These are phyloP conservation scores for Norana najaformis DNA, from an alignment of 2,888 invertebrate genomes.

Conservation along the genomic window DNA sequence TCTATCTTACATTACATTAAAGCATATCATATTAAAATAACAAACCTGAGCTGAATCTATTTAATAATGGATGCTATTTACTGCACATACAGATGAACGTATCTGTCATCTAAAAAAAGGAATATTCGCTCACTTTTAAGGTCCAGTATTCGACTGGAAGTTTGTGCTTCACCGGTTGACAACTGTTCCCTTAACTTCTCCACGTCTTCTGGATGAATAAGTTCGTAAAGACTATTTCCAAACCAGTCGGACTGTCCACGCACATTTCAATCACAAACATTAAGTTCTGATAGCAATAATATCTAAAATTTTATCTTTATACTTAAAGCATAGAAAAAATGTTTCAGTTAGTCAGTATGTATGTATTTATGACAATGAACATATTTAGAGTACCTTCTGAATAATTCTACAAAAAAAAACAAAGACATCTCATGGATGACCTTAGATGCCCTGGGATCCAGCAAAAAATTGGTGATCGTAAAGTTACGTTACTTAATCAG, in stretches of 20 bases:
- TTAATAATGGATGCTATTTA: background rate
- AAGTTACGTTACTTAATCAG: too few species aligned
- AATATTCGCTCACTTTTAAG: conserved; percentile 76
- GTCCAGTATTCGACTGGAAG: conserved; percentile 87
- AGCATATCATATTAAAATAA: background rate
- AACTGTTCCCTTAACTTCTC: conserved; percentile 93
- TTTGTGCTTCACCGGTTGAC: conserved; percentile 93
- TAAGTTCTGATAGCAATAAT: too few species aligned
- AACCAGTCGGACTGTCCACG: conserved; percentile 86
- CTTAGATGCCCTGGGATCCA: too few species aligned
- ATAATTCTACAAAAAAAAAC: too few species aligned
- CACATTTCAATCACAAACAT: background rate
- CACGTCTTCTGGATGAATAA: conserved; percentile 96
- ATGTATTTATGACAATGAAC: background rate
- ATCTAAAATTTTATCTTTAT: background rate
- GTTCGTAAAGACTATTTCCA: conserved; percentile 87
- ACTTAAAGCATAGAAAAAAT: background rate
- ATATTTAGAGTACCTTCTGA: background rate
- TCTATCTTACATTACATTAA: background rate
- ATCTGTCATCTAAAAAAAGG: background rate
- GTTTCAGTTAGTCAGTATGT: background rate
- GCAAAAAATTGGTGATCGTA: too few species aligned
- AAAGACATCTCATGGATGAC: too few species aligned
- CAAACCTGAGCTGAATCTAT: background rate
- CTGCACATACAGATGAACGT: background rate